Base-by-base conservation (phyloP, 2,888 invertebrate genomes). In the Ormyrus nitidulus region DNA sequence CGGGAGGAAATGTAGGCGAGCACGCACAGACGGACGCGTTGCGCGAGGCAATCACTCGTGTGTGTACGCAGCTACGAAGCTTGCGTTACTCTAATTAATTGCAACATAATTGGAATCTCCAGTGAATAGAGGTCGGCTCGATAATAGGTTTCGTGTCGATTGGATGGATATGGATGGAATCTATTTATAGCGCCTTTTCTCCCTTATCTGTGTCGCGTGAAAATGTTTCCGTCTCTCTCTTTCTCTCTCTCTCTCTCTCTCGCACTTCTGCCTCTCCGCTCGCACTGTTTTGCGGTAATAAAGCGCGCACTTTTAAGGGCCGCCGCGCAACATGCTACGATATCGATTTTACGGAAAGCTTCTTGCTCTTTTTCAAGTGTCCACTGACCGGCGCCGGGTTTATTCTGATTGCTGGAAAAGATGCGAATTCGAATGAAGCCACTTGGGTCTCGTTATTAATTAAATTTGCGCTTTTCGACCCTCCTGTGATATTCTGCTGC, bases 21-120 rank as follows among this genome's bases (percentile, higher is more conserved):
- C 11, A n/a, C 56, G 34, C 59, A 19, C 59, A 59, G 7, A 34
- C 34, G 34, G 34, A 34, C 34, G 34, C 34, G 34, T 1, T 13
- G 34, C 34, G 59, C 59, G 19, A 34, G 34, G 34, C 34, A 34
- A 59, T 19, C 19, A 34, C 34, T 59, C 6, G n/a, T 34, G 34
- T 34, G 34, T 34, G 34, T 34, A 34, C 34, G 34, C 34, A 34
- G 34, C 34, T 34, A 34, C 34, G 9, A 9, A 72, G 10, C 71
- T 72, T 48, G 54, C 71, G 75, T 65, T 77, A 62, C 69, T 68
- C 72, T 77, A 80, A 80, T 82, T 77, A 80, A 82, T 77, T 77
- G 13, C 73, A 61, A 71, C 74, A 70, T 73, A 77, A 82, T 71
- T 80, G 74, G 71, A 80, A 72, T 82, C 80, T 75, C 74, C 53